Conservation (phyloP, 2,797 vertebrate species). For the Acanthurus leucopareius region DNA sequence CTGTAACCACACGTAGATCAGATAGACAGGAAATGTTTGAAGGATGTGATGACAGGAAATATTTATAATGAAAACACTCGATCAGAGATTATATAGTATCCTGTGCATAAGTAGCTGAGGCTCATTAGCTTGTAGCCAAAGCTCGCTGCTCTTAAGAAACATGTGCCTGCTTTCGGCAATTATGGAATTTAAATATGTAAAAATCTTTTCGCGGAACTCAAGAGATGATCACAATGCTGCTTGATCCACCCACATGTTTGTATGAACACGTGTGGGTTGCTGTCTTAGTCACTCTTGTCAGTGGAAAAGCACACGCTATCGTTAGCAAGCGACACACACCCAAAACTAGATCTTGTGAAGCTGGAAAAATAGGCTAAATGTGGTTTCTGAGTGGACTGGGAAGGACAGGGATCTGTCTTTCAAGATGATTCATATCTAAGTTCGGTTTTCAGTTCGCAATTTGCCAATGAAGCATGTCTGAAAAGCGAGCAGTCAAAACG, state of each 20-base stretch:
- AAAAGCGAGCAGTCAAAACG: conserved; percentile 33
- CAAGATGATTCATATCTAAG: conserved; percentile 27
- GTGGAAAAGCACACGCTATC: background rate
- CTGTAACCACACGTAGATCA: background rate
- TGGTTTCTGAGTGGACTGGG: background rate
- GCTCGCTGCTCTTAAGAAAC: background rate
- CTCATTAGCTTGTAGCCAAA: background rate
- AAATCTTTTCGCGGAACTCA: background rate
- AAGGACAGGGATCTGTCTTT: background rate
- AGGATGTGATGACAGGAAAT: background rate
- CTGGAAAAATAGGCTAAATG: conserved; percentile 10
- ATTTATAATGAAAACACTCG: background rate
- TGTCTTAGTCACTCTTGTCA: conserved; percentile 3
- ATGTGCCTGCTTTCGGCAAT: background rate
- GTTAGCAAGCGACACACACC: background rate
- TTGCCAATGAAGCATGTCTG: background rate
- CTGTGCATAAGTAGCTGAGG: conserved; percentile 2
- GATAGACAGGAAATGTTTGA: background rate
- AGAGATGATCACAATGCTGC: background rate
- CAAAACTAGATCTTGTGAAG: background rate
- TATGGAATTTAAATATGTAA: background rate
- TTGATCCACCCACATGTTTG: background rate
- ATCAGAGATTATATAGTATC: conserved; percentile 10
- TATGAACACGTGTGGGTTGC: background rate
- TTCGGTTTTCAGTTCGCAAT: background rate